A percentile compares a stretch with the other conserved stretches of the same genome.
Conservation (phyloP, 2,113 vertebrate genomes). For the Catagonus wagneri region DNA sequence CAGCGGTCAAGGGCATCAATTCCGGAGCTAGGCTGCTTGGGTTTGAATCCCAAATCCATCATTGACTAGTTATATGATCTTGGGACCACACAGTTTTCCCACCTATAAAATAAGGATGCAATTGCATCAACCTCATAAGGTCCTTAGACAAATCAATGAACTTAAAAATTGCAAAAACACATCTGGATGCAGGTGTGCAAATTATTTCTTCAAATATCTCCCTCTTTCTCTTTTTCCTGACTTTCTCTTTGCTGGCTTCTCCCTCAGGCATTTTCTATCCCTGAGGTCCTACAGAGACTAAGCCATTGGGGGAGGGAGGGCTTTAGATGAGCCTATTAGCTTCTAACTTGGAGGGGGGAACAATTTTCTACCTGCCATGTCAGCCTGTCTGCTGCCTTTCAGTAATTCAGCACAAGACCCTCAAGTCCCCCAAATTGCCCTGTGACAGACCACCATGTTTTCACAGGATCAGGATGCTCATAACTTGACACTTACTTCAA, state of each 20-base stretch:
- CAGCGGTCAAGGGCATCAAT: background rate
- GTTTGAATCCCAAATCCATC: background rate
- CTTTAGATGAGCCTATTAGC: background rate
- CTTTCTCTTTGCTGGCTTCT: background rate
- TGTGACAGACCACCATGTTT: background rate
- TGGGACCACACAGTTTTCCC: background rate
- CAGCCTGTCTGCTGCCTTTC: background rate
- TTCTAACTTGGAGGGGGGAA: background rate
- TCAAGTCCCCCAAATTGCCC: background rate
- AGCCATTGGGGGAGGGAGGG: background rate
- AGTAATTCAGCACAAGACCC: background rate
- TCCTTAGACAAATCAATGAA: background rate
- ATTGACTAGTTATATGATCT: background rate
- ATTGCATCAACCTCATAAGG: background rate
- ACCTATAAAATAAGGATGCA: background rate
- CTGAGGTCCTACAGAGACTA: background rate
- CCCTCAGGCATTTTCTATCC: background rate
- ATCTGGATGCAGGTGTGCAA: background rate
- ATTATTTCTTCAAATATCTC: background rate
- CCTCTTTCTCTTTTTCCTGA: background rate
- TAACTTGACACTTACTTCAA: background rate
- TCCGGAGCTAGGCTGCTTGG: background rate
- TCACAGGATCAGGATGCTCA: background rate
- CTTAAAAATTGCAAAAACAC: background rate
- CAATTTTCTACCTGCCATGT: background rate